Conservation (phyloP, 2,113 vertebrate genomes). For the Hylia prasina region DNA sequence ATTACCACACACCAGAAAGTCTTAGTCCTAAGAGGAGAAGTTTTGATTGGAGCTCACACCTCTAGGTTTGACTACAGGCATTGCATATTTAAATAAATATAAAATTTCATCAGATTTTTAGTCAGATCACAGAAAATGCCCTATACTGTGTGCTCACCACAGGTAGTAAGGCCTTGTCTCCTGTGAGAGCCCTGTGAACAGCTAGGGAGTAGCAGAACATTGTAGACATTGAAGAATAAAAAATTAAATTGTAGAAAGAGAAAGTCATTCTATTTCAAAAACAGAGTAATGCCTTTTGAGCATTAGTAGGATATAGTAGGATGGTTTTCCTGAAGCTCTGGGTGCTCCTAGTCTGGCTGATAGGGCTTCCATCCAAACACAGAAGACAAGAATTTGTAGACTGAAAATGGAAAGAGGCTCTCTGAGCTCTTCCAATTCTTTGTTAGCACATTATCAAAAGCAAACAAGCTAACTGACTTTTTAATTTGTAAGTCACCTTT, state of each 20-base stretch:
- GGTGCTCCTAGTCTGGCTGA: background rate
- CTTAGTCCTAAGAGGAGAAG: background rate
- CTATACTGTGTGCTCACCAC: background rate
- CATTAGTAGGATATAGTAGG: no score
- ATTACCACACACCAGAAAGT: rapidly evolving
- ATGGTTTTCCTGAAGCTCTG: background rate
- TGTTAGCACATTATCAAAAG: background rate
- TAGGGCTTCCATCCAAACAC: background rate
- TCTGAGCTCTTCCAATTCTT: background rate
- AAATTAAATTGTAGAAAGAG: background rate
- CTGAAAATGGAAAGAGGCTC: background rate
- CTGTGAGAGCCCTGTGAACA: background rate
- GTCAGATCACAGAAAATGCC: background rate
- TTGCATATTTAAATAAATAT: background rate
- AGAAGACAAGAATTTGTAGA: background rate
- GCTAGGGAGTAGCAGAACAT: background rate
- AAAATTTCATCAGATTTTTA: background rate
- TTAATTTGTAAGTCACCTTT: background rate
- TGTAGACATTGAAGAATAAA: background rate
- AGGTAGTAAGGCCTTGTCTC: background rate
- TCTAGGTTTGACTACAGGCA: background rate
- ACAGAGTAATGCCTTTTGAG: background rate
- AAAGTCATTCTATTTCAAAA: background rate
- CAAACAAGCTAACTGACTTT: background rate
- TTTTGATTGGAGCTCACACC: background rate